Evolutionary conservation across 2,888 invertebrate genomes (phyloP).

Genomic region (Dorcus hopei): DNA sequence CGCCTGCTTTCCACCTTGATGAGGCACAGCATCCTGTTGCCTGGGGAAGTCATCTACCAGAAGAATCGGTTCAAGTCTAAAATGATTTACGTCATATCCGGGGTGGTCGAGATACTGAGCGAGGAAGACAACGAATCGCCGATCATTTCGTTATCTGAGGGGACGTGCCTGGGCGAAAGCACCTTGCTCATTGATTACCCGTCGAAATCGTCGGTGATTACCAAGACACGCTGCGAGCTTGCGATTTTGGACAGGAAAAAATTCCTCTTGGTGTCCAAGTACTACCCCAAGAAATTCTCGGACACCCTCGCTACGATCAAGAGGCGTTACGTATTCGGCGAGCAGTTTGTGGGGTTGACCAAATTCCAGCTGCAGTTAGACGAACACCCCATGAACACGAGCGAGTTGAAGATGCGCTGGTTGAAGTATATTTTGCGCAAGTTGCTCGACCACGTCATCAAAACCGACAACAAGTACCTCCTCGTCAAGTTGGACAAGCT

Average conservation of each 20-base stretch:
- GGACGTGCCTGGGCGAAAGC: constrained; percentile 30
- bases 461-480: constrained; percentile 1
- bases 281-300: constrained; percentile 24
- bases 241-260: constrained; percentile 21
- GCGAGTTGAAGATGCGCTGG: constrained; percentile 20
- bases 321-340: constrained; percentile 16
- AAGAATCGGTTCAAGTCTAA: constrained; percentile 21
- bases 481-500: constrained; percentile 7
- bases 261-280: constrained; percentile 20
- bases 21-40: constrained; percentile 22
- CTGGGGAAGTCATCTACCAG: constrained; percentile 28
- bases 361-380: constrained; percentile 1
- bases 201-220: constrained; percentile 27
- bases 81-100: constrained; percentile 30
- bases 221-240: constrained; percentile 27
- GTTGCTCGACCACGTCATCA: constrained; percentile 8
- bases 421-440: constrained; percentile 17
- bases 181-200: constrained; percentile 22
- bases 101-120: constrained; percentile 30
- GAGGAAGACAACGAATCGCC: constrained; percentile 33
- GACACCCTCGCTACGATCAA: constrained; percentile 10
- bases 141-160: constrained; percentile 29
- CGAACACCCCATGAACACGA: not conserved
- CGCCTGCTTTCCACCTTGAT: constrained; percentile 22
- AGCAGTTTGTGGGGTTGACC: constrained; percentile 1